Evolutionary conservation across 2,113 vertebrate species (phyloP), one percentile per base, ranked within the genome.

Genomic region (Furnarius figulus): DNA sequence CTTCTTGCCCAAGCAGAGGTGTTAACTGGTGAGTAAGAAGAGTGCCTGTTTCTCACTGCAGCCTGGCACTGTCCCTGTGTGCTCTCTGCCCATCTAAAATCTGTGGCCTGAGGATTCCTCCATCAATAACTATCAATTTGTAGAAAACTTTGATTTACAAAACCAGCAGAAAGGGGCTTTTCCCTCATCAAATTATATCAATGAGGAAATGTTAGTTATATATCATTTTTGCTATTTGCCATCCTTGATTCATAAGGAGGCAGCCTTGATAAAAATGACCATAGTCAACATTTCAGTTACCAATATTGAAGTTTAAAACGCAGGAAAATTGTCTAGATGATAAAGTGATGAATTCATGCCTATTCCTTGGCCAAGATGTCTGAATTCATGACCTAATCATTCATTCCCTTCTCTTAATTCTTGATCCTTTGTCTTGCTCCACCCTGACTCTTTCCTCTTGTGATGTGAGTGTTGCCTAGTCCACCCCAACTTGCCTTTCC

Each of bases 401-500:
- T 62, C 19, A 19, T 67, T 76, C 44, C 5, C 0, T 2, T 44
- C 49, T 78, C 27, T 44, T 53, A 77, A 53, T 84, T 86, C 52
- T 47, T 89, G 33, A 50, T 47, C 23, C 55, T 95, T 67, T 79
- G 37, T 24, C n/a, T 91, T 81, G 47, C 86, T 86, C 59, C 83
- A 77, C 76, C 88, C 75, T 87, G 71, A 40, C 52, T 92, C 74
- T 76, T 71, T 16, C 9, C 30, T 94, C 22, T 50, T 19, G 3
- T 8, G 4, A 10, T 27, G 35, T 0, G 0, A 68, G 62, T 3
- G 20, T 30, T 4, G 6, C 3, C 1, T 35, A 10, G 68, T 42
- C 72, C 70, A 78, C 53, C 40, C 65, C 42, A 37, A 25, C 95
- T 81, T 50, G 93, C 83, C 61, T 81, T 95, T 95, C 94, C 47